Conservation (phyloP, 2,113 vertebrate species). For the Callionymus lyra region DNA sequence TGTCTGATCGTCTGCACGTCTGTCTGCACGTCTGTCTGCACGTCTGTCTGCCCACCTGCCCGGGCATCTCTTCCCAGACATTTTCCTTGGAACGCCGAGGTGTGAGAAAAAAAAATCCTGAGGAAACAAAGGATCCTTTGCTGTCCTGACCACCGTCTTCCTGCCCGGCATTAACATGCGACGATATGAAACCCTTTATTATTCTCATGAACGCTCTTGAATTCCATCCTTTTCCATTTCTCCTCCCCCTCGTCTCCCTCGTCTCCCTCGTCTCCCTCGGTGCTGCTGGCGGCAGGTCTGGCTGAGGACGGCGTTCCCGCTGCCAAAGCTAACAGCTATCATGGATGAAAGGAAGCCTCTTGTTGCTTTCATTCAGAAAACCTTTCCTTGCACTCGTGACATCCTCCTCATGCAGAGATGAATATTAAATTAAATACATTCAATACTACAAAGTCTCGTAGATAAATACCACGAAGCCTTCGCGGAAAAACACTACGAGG, state of each 20-base stretch:
- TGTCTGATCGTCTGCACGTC: constrained; percentile 49
- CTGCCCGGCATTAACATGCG: constrained; percentile 5
- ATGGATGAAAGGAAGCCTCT: constrained; percentile 51
- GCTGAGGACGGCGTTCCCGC: constrained; percentile 20
- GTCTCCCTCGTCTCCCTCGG: constrained; percentile 7
- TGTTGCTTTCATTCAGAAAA: constrained; percentile 44
- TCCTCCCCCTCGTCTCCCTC: constrained; percentile 5
- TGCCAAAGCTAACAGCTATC: constrained; percentile 55
- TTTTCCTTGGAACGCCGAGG: constrained; percentile 1
- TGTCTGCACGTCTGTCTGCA: constrained; percentile 46
- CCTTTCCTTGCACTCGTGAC: not conserved
- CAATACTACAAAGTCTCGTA: no score
- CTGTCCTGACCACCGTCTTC: constrained; percentile 1
- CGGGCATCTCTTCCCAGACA: constrained; percentile 9
- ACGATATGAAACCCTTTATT: constrained; percentile 25
- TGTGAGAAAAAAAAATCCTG: constrained; percentile 2
- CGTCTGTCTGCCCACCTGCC: constrained; percentile 48
- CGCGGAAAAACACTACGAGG: no score
- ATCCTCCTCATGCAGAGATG: no score
- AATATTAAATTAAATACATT: no score
- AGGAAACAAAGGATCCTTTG: constrained; percentile 10
- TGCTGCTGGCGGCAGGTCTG: constrained; percentile 25
- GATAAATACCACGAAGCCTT: no score
- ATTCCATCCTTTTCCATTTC: constrained; percentile 12
- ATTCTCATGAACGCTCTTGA: constrained; percentile 10